Percentiles rank a stretch among this genome's conserved stretches.
Conservation (phyloP, 2,113 vertebrate species). For the Ahaetulla prasina region DNA sequence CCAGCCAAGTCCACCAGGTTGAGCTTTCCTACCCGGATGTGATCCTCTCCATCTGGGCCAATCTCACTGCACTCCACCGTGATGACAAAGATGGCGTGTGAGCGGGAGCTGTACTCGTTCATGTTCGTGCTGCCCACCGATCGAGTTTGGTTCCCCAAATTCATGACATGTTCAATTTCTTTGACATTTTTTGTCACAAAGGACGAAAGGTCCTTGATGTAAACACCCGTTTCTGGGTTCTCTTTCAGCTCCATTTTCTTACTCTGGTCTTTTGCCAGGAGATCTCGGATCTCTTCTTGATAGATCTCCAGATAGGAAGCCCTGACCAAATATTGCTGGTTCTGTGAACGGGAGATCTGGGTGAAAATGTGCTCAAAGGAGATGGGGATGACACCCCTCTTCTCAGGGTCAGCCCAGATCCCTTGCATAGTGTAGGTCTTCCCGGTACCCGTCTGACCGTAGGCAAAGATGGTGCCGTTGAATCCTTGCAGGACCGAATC, state of each 20-base stretch:
- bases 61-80: conserved; percentile 91
- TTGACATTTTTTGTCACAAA: conserved; percentile 94
- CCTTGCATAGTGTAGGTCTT: conserved; percentile 97
- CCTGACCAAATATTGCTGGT: conserved; percentile 93
- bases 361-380: conserved; percentile 95
- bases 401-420: conserved; percentile 79
- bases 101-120: conserved; percentile 93
- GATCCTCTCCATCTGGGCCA: conserved; percentile 85
- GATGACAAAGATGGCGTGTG: conserved; percentile 90
- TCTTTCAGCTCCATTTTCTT: conserved; percentile 92
- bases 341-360: conserved; percentile 92
- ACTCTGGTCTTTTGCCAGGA: conserved; percentile 88
- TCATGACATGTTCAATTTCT: conserved; percentile 96
- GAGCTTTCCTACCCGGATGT: conserved; percentile 94
- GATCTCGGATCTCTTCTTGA: conserved; percentile 93
- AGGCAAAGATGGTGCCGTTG: conserved; percentile 92
- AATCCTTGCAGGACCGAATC: conserved; percentile 89
- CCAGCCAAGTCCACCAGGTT: conserved; percentile 96
- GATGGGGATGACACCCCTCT: conserved; percentile 84
- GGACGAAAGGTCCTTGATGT: conserved; percentile 90
- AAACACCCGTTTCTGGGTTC: conserved; percentile 84
- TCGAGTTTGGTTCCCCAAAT: conserved; percentile 87
- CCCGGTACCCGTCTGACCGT: conserved; percentile 93
- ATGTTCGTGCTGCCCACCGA: conserved; percentile 91
- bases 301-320: conserved; percentile 98